Conservation (phyloP, 2,888 invertebrate species). For the Trichacis sp. region DNA sequence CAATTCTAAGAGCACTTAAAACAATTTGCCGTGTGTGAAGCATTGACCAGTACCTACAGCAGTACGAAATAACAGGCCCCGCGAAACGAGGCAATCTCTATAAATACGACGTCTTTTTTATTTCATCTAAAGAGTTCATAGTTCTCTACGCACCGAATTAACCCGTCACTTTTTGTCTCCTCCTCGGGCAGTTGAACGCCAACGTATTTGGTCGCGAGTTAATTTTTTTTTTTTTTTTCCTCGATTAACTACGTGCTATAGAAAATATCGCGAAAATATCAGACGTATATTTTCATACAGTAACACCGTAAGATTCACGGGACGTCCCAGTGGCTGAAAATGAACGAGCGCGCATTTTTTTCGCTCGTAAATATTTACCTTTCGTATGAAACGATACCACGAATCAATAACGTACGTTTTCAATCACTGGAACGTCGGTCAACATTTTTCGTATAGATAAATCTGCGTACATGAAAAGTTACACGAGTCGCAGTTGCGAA, state of each 20-base stretch:
- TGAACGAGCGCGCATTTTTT: too few relatives aligned
- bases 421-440: background rate
- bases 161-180: conserved; percentile 10
- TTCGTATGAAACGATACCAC: too few relatives aligned
- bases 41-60: conserved; percentile 21
- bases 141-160: conserved; percentile 19
- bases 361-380: too few relatives aligned
- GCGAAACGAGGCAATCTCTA: conserved; percentile 23
- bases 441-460: background rate
- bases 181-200: conserved; percentile 12
- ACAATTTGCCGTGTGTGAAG: conserved; percentile 23
- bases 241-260: conserved; percentile 17
- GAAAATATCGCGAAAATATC: conserved; percentile 23
- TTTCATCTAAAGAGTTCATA: conserved; percentile 19
- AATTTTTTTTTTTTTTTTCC: background rate
- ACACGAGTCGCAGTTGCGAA: background rate
- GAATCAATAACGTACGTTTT: too few relatives aligned
- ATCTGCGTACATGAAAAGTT: background rate
- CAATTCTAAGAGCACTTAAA: conserved; percentile 33
- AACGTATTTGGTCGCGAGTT: conserved; percentile 15
- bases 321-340: conserved; percentile 18
- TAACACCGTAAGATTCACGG: conserved; percentile 16
- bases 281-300: conserved; percentile 9
- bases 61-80: conserved; percentile 22
- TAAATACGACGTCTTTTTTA: conserved; percentile 22